Conservation (phyloP, 1,140 invertebrate species). For the Drosophila bipectinata region DNA sequence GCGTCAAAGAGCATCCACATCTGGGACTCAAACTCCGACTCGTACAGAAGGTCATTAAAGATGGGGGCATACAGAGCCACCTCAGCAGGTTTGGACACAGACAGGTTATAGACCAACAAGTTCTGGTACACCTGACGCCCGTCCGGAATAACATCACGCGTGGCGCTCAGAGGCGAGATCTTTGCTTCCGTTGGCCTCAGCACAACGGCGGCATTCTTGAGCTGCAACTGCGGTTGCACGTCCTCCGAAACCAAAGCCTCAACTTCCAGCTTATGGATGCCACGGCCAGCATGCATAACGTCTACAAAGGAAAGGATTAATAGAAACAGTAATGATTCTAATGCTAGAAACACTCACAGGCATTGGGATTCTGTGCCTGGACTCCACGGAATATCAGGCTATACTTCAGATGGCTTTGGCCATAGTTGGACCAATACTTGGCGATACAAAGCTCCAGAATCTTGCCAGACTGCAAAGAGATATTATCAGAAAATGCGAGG, state of each 20-base stretch:
- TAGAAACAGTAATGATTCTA: neutral
- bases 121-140: conserved; percentile 95
- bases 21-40: conserved; percentile 97
- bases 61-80: conserved; percentile 89
- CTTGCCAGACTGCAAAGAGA: conserved; percentile 40
- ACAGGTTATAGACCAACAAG: conserved; percentile 93
- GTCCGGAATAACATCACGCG: conserved; percentile 93
- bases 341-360: conserved; percentile 73
- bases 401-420: conserved; percentile 90
- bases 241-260: conserved; percentile 91
- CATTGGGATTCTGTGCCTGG: conserved; percentile 86
- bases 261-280: conserved; percentile 90
- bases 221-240: conserved; percentile 88
- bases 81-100: conserved; percentile 92
- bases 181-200: conserved; percentile 92
- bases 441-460: conserved; percentile 95
- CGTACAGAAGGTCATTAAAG: conserved; percentile 95
- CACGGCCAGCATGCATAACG: conserved; percentile 90
- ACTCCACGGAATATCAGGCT: conserved; percentile 93
- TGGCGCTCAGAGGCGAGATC: conserved; percentile 88
- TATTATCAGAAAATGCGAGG: neutral
- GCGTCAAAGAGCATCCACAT: conserved; percentile 97
- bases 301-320: conserved; percentile 37
- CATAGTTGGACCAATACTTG: conserved; percentile 97
- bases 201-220: conserved; percentile 92